These are phyloP conservation scores for Colostygia pectinataria DNA, from an alignment of 2,888 invertebrate genomes.

Conservation along the genomic window DNA sequence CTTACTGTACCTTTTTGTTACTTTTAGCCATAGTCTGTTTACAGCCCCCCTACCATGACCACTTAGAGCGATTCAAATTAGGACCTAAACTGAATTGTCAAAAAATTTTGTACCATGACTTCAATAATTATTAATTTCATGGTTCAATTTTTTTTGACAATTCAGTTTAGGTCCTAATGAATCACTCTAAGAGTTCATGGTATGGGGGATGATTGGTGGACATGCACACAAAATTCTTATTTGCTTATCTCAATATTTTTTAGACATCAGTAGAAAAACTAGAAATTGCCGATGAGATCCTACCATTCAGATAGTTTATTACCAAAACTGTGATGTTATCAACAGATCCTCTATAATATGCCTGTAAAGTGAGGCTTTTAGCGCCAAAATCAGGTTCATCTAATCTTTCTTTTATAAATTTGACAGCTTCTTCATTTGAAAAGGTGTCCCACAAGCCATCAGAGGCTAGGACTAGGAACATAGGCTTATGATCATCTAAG, in stretches of 20 bases:
- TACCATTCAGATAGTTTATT: slow-evolving; percentile 88
- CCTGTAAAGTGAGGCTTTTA: slow-evolving; percentile 94
- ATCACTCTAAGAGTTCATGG: too few relatives aligned
- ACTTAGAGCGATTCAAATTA: too few relatives aligned
- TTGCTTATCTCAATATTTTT: neutral
- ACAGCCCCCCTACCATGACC: too few relatives aligned
- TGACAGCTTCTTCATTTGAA: slow-evolving; percentile 96
- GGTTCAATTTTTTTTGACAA: too few relatives aligned
- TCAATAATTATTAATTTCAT: too few relatives aligned
- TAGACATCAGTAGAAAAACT: slow-evolving; percentile 26
- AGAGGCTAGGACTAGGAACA: slow-evolving; percentile 95
- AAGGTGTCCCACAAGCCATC: slow-evolving; percentile 99
- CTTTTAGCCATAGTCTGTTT: too few relatives aligned
- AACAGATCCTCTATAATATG: slow-evolving; percentile 94
- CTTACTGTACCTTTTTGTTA: too few relatives aligned
- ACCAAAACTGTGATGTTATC: slow-evolving; percentile 98
- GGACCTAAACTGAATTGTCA: too few relatives aligned
- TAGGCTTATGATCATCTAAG: slow-evolving; percentile 91
- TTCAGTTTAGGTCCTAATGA: too few relatives aligned
- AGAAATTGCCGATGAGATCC: slow-evolving; percentile 51
- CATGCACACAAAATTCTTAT: neutral
- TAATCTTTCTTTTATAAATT: slow-evolving; percentile 92
- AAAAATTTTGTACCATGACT: too few relatives aligned
- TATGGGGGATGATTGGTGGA: too few relatives aligned
- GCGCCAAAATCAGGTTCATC: slow-evolving; percentile 95